Base-by-base conservation (phyloP, 2,113 vertebrate genomes). In the Anolis sagrei region DNA sequence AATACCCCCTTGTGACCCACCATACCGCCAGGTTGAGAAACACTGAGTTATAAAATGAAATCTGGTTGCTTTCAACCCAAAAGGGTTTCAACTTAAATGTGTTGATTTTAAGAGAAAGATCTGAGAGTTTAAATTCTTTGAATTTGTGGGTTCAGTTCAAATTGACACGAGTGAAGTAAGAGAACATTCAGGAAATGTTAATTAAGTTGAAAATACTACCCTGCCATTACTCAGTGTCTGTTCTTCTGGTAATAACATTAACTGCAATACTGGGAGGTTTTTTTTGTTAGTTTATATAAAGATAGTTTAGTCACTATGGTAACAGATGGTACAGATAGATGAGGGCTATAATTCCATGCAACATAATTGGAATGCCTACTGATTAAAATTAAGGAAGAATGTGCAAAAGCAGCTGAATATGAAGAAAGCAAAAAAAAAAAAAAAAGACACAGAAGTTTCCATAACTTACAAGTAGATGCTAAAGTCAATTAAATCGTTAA, bases 261-360 rank as follows among this genome's bases (percentile, higher is more conserved):
- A 73, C 83, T 90, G 89, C 88, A 92, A 92, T 93, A 76, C 70
- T 92, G 90, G 39, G 39, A 44, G 39, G 39, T 2, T 4, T 83
- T 61, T 90, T 69, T 54, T 87, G 82, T 87, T 91, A 80, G 90
- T 77, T 90, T 89, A 93, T 94, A 91, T 92, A 86, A 89, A 93
- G 85, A 54, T 89, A 91, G 79, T 90, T 90, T 82, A 85, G 92
- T 94, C 92, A 81, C 94, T 85, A 92, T 93, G 81, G 93, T 83
- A 92, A 94, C 85, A 92, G 92, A 58, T 58, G 54, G 2, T 58
- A 58, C 54, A 58, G 54, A 90, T 84, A 90, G 27, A 81, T 81
- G 34, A 76, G 29, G 18, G 51, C 4, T 70, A 69, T 75, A 78
- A 3, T 44, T 44, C 39, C 39, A 44, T 44, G 39, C 39, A 44